Percentiles rank a stretch among this genome's conserved stretches.
Evolutionary conservation across 2,113 vertebrate genomes (phyloP).

Genomic region (Otus sunia): DNA sequence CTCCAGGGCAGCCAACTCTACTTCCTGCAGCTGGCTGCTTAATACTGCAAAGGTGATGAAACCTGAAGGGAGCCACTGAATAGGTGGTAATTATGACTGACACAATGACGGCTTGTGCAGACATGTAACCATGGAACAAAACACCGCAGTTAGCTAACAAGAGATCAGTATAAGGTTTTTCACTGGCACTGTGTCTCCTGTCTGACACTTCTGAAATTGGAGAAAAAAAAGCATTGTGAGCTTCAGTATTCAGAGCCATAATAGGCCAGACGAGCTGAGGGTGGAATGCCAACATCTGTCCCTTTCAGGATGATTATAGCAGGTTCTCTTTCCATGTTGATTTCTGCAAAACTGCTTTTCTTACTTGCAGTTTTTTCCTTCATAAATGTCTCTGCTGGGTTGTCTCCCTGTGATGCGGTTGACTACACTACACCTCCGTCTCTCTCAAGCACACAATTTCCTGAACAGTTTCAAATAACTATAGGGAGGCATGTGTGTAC

Average conservation of each 20-base stretch:
- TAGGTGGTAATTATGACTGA: slow-evolving; percentile 83
- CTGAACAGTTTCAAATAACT: slow-evolving; percentile 25
- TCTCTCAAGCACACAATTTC: neutral
- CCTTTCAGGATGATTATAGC: slow-evolving; percentile 54
- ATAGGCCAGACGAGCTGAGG: slow-evolving; percentile 62
- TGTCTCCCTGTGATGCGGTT: neutral
- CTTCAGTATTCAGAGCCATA: slow-evolving; percentile 52
- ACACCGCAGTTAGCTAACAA: slow-evolving; percentile 74
- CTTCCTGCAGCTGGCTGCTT: slow-evolving; percentile 77
- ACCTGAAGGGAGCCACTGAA: slow-evolving; percentile 74
- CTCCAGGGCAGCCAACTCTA: slow-evolving; percentile 64
- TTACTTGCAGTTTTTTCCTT: slow-evolving; percentile 48
- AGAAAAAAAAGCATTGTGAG: slow-evolving; percentile 54
- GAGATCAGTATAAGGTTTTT: slow-evolving; percentile 61
- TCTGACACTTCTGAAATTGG: slow-evolving; percentile 75
- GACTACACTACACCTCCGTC: neutral
- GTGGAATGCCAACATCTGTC: slow-evolving; percentile 61
- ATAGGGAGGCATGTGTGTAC: neutral
- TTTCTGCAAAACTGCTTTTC: slow-evolving; percentile 47
- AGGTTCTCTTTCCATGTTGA: slow-evolving; percentile 65
- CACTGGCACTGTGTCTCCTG: slow-evolving; percentile 53
- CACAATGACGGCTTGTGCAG: slow-evolving; percentile 74
- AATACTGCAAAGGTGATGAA: slow-evolving; percentile 73
- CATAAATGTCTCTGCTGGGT: slow-evolving; percentile 35
- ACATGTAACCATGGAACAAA: slow-evolving; percentile 70